Evolutionary conservation across 2,888 invertebrate genomes (phyloP).

Genomic region (Neuroscelio doddi): DNA sequence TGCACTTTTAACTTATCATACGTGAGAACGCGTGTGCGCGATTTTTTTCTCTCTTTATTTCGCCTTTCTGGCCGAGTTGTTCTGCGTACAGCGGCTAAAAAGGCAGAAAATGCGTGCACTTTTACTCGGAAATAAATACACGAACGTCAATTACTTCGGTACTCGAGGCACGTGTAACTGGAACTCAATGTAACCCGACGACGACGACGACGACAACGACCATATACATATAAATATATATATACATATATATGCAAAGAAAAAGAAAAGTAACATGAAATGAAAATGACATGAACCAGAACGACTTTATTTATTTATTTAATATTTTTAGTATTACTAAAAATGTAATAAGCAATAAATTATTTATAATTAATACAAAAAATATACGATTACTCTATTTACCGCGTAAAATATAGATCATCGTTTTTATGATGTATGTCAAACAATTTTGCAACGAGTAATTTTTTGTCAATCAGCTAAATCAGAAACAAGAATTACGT

Average conservation of each 20-base stretch:
- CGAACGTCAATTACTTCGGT: conserved; percentile 36
- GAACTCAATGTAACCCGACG: conserved; percentile 31
- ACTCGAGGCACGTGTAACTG: conserved; percentile 36
- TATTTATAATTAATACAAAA: too few species aligned
- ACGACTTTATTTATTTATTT: too few species aligned
- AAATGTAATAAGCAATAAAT: too few species aligned
- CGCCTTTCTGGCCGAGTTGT: conserved; percentile 1
- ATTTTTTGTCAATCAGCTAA: conserved; percentile 2
- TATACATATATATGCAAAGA: too few species aligned
- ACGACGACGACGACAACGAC: too few species aligned
- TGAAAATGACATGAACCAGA: too few species aligned
- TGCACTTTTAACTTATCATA: not conserved
- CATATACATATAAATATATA: too few species aligned
- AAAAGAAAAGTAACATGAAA: too few species aligned
- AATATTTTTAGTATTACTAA: too few species aligned
- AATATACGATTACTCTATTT: too few species aligned
- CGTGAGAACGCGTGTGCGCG: not conserved
- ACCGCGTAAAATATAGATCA: too few species aligned
- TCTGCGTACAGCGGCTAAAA: conserved; percentile 11
- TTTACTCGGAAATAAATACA: conserved; percentile 38
- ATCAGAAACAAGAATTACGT: not conserved
- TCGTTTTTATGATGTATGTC: not conserved
- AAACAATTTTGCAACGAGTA: not conserved
- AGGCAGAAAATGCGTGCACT: conserved; percentile 24
- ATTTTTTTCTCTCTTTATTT: not conserved